Evolutionary conservation across 2,113 vertebrate species (phyloP), one percentile per base, ranked within the genome.

Genomic region (Eurypyga helias): DNA sequence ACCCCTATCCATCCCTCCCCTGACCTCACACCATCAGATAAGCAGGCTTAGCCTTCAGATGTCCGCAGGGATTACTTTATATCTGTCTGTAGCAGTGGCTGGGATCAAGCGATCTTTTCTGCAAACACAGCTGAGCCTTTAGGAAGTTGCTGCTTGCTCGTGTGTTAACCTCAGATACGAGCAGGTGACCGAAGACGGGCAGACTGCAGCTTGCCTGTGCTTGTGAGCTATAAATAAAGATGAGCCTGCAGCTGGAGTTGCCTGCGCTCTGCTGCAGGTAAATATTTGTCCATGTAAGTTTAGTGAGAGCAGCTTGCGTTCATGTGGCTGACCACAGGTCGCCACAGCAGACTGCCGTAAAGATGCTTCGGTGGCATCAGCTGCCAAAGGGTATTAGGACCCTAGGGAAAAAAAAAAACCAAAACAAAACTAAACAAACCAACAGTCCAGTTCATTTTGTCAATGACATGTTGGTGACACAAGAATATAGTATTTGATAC

Each of bases 241-340:
- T 45, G 11, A 82, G 10, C 65, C 81, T 87, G 64, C 61, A 79
- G 87, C 65, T 92, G 62, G 36, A 60, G 60, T 78, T 89, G 84
- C 38, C 69, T 85, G 45, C 52, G 48, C 49, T 82, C 80, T 91
- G 80, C 83, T 92, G 60, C 87, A 97, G 89, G 89, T 97, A 83
- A 89, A 36, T 76, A 64, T 92, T 83, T 95, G 77, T 64, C 48
- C 13, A 1, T 19, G 10, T 29, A 46, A 62, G 48, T 71, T 66
- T 54, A 25, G 20, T 19, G 52, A 91, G 49, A 58, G 67, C 52
- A 62, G 65, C 48, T 93, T 76, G 45, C 38, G 4, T 82, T 82
- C 64, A 29, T 67, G 60, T 48, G 17, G 17, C 34, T 79, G 65
- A 71, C 31, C 77, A 80, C 45, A 89, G 71, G 60, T 60, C 24